Conservation (phyloP, 2,113 vertebrate species). For the Thinocorus orbignyianus region DNA sequence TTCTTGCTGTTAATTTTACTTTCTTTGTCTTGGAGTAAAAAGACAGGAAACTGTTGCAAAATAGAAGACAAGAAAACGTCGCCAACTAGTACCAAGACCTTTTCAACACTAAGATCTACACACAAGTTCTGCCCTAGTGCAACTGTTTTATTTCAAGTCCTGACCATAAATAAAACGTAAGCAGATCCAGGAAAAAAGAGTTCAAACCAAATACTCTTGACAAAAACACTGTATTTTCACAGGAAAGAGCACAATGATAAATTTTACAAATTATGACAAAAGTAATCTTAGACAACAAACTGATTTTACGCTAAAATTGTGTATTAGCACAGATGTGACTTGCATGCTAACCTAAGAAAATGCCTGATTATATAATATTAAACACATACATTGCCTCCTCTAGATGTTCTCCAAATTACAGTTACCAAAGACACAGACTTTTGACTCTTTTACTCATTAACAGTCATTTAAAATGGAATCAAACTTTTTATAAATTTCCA, state of each 20-base stretch:
- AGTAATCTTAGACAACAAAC: not conserved
- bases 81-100: not conserved
- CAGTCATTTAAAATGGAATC: not conserved
- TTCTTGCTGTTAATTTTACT: not conserved
- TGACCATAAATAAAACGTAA: not conserved
- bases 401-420: not conserved
- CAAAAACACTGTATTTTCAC: not conserved
- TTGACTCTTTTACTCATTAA: not conserved
- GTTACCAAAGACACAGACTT: not conserved
- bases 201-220: not conserved
- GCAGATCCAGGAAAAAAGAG: not conserved
- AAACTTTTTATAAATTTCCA: not conserved
- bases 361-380: not conserved
- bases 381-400: not conserved
- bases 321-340: not conserved
- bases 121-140: not conserved
- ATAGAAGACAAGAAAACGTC: not conserved
- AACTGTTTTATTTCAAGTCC: not conserved
- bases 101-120: not conserved
- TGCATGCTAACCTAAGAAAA: not conserved
- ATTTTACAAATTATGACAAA: not conserved
- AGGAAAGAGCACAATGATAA: not conserved
- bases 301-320: not conserved
- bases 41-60: not conserved
- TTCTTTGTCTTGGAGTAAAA: not conserved